Evolutionary conservation across 2,888 invertebrate species (phyloP), one percentile per base, ranked within the genome.

Genomic region (Athalia rosae): DNA sequence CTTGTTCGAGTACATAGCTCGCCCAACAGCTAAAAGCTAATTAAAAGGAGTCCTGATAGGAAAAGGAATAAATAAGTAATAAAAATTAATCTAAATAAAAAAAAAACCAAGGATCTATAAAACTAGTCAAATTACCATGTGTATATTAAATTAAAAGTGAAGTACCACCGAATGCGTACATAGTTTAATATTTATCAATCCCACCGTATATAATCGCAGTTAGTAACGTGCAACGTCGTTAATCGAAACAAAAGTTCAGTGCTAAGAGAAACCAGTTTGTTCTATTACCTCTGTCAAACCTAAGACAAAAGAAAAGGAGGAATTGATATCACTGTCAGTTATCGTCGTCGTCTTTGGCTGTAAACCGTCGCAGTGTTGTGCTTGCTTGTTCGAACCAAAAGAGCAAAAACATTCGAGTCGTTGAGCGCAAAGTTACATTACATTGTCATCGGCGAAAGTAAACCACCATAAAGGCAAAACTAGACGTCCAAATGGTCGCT

Each of bases 51-150:
- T 2, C 76, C 64, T 7, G 77, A 7, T 8, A 63, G 9, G 50
- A 53, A 76, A 67, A 67, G 78, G 64, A 58, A 56, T 28, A 76
- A 64, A 77, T 59, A 62, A 56, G 79, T 77, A 53, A 77, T 76
- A 77, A 48, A 79, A 56, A 48, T 64, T 48, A 61, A 79, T 71
- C 50, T 11, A 28, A 28, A 28, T 28, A 50, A 59, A 74, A 80
- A 83, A 50, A 59, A 74, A 80, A 83, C 82, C 84, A 83, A 84
- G 85, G 84, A 85, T 85, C 78, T 80, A 82, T 82, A 80, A 83
- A 82, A 83, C 86, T 86, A 86, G 86, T 86, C 86, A 86, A 80
- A 61, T 61, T 73, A 74, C 53, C 53, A 69, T 59, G 66, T 63
- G 69, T 78, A 53, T 59, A 69, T 43, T 67, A 28, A 77, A 74